Evolutionary conservation across 2,797 vertebrate genomes (phyloP).

Genomic region (Squalus acanthias): DNA sequence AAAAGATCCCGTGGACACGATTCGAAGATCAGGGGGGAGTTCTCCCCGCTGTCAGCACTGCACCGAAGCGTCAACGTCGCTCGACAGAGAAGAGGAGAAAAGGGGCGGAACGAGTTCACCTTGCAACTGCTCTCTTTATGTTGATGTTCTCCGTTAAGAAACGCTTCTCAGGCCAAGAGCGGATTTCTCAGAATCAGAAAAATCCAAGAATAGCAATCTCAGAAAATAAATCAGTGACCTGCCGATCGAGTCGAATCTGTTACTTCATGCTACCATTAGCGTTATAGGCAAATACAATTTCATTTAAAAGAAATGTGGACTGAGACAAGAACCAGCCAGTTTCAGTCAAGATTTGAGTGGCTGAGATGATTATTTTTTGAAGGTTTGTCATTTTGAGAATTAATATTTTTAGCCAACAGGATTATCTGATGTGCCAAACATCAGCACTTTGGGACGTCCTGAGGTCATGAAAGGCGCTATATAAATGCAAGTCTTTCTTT

Average conservation of each 20-base stretch:
- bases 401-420: background rate
- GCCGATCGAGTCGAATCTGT: background rate
- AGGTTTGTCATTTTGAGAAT: background rate
- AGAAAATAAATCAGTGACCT: background rate
- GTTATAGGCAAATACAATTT: background rate
- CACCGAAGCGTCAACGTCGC: background rate
- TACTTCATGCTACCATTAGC: background rate
- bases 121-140: background rate
- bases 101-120: background rate
- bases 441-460: background rate
- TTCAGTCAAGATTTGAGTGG: background rate
- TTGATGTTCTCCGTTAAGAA: background rate
- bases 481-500: too few relatives aligned
- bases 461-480: too few relatives aligned
- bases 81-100: background rate
- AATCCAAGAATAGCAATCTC: background rate
- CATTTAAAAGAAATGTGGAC: slow-evolving; percentile 4
- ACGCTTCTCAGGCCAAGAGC: background rate
- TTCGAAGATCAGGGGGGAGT: background rate
- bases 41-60: background rate
- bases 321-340: background rate
- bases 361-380: background rate
- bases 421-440: background rate
- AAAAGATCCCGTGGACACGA: background rate
- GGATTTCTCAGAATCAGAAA: background rate